Percentiles rank a stretch among this genome's conserved stretches.
These are phyloP conservation scores for Dastarcus helophoroides DNA, from an alignment of 2,888 invertebrate species.

Conservation along the genomic window DNA sequence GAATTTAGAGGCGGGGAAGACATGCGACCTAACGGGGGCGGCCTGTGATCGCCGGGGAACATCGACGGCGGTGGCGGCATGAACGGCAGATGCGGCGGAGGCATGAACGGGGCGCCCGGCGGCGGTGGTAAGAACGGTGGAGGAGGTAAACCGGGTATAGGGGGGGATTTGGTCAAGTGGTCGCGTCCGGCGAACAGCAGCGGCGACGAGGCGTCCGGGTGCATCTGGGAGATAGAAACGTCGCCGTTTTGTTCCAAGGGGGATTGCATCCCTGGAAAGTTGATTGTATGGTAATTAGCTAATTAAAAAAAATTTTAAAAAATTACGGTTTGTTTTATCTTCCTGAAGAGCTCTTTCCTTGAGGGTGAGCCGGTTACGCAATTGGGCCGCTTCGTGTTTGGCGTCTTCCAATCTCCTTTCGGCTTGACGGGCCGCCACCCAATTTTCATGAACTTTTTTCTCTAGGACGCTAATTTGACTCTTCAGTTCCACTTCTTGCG, in stretches of 20 bases:
- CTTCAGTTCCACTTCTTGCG: slow-evolving; percentile 62
- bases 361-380: slow-evolving; percentile 50
- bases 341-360: slow-evolving; percentile 42
- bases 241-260: slow-evolving; percentile 44
- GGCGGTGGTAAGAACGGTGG: slow-evolving; percentile 53
- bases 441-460: slow-evolving; percentile 74
- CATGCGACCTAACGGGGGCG: slow-evolving; percentile 44
- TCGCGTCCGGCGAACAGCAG: slow-evolving; percentile 34
- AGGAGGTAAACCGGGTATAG: slow-evolving; percentile 45
- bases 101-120: slow-evolving; percentile 54
- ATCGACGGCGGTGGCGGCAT: slow-evolving; percentile 36
- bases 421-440: slow-evolving; percentile 72
- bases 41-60: slow-evolving; percentile 41
- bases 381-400: slow-evolving; percentile 56
- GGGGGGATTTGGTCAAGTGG: slow-evolving; percentile 36
- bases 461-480: slow-evolving; percentile 67
- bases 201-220: slow-evolving; percentile 37
- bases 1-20: slow-evolving; percentile 41
- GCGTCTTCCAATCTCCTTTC: slow-evolving; percentile 74
- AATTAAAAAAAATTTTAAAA: no score
- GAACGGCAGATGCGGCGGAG: slow-evolving; percentile 40
- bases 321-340: slow-evolving; percentile 26
- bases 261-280: slow-evolving; percentile 41
- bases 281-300: slow-evolving; percentile 3
- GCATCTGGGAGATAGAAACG: slow-evolving; percentile 36